A percentile compares a stretch with the other conserved stretches of the same genome.
These are phyloP conservation scores for Phortica magna DNA, from an alignment of 2,888 invertebrate genomes.

Conservation along the genomic window DNA sequence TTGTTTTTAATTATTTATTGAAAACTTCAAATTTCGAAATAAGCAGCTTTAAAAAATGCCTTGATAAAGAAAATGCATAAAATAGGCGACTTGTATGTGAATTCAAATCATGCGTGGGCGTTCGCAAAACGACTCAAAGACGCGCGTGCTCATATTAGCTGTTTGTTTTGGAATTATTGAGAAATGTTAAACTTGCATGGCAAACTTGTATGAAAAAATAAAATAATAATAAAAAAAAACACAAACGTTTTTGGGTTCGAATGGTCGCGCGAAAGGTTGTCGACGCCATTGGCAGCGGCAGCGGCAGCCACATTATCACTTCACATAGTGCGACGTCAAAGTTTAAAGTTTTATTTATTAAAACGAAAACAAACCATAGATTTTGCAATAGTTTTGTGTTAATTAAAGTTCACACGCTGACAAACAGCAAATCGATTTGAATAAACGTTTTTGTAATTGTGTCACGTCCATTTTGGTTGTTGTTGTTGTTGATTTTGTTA, in stretches of 20 bases:
- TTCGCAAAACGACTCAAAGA: background rate
- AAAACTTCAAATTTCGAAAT: background rate
- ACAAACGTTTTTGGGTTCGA: slow-evolving; percentile 26
- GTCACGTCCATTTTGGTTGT: background rate
- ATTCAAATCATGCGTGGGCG: slow-evolving; percentile 7
- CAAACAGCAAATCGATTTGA: background rate
- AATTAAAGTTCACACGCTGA: background rate
- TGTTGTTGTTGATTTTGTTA: background rate
- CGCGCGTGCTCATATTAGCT: background rate
- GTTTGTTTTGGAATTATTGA: slow-evolving; percentile 7
- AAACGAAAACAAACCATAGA: background rate
- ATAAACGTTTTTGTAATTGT: background rate
- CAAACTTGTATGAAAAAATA: background rate
- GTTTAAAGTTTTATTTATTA: too few species aligned
- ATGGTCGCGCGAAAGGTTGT: slow-evolving; percentile 12
- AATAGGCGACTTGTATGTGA: background rate
- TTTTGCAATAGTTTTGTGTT: background rate
- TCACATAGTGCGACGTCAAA: too few species aligned
- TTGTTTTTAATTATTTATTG: background rate
- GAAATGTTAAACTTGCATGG: slow-evolving; percentile 22
- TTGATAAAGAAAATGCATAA: background rate
- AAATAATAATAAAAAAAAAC: background rate
- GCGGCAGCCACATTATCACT: background rate
- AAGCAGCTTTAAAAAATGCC: background rate
- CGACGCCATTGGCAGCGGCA: background rate